These are phyloP conservation scores for Potorous gilbertii DNA, from an alignment of 2,797 vertebrate genomes.

Conservation along the genomic window DNA sequence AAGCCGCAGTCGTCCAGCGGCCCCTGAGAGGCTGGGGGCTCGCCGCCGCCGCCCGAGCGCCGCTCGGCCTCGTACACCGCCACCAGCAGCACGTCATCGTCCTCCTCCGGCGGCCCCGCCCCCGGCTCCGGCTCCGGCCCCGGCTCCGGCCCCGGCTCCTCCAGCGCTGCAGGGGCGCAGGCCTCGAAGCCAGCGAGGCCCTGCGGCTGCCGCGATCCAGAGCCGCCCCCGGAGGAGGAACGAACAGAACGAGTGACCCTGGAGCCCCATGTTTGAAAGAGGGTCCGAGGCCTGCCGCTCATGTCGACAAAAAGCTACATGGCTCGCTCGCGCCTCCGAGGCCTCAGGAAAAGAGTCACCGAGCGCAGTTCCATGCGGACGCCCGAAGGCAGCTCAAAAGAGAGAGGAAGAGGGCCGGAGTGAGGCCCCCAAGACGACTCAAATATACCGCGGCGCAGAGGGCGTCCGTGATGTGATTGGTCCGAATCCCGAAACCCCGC, in stretches of 20 bases:
- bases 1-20: conserved; percentile 82
- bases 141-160: no score
- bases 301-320: conserved; percentile 75
- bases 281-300: conserved; percentile 90
- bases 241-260: conserved; percentile 52
- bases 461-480: conserved; percentile 33
- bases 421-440: neutral
- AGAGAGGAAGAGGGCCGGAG: neutral
- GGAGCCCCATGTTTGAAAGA: conserved; percentile 92
- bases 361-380: accelerated
- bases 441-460: conserved; percentile 42
- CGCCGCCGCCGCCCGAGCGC: neutral
- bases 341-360: neutral
- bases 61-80: conserved; percentile 90
- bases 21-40: neutral
- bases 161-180: neutral
- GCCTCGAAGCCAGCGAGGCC: neutral
- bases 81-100: conserved; percentile 89
- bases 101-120: conserved; percentile 70
- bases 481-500: conserved; percentile 42
- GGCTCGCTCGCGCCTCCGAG: neutral
- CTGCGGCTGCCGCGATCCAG: conserved; percentile 18
- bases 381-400: neutral
- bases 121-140: conserved; percentile 69
- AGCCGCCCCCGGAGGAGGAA: neutral